Base-by-base conservation (phyloP, 2,797 vertebrate genomes). In the Eurystomus glaucurus region DNA sequence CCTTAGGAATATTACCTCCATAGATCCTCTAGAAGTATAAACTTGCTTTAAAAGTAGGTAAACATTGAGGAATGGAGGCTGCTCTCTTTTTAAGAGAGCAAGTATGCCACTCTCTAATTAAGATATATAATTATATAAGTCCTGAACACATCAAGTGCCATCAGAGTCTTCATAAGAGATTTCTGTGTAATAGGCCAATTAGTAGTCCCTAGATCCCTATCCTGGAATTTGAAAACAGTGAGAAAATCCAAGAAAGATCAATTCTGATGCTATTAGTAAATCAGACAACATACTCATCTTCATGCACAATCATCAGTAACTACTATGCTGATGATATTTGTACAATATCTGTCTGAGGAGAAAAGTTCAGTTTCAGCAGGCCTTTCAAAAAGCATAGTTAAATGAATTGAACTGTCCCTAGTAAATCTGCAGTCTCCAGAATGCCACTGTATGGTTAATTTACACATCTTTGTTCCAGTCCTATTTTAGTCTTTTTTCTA, bases 241-340 rank as follows among this genome's bases (percentile, higher is more conserved):
- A 90, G 79, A 95, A 80, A 90, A 96, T 87, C 79, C 61, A 92
- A 84, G 55, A 87, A 96, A 94, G 81, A 97, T 76, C 64, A 12
- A 81, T 90, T 84, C 88, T 88, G 77, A 87, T 86, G 74, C 48
- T 87, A 84, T 80, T 94, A 94, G 62, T 86, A 96, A 97, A 85
- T 93, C 35, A 89, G 46, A 84, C 26, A 70, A 87, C 26, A 91
- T 87, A 93, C 41, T 92, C 74, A 93, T 91, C 76, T 68, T 90
- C 87, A 91, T 50, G 50, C 39, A 70, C 9, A 10, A 54, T 75
- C 75, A 93, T 93, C 65, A 97, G 81, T 91, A 97, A 96, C 50
- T 57, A 84, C 76, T 55, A 33, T 62, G 54, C 28, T 80, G 84
- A 84, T 57, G 52, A 83, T 83, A 87, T 28, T 61, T 45, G 25